Base-by-base conservation (phyloP, 2,888 invertebrate genomes). In the Gastrophysa polygoni region DNA sequence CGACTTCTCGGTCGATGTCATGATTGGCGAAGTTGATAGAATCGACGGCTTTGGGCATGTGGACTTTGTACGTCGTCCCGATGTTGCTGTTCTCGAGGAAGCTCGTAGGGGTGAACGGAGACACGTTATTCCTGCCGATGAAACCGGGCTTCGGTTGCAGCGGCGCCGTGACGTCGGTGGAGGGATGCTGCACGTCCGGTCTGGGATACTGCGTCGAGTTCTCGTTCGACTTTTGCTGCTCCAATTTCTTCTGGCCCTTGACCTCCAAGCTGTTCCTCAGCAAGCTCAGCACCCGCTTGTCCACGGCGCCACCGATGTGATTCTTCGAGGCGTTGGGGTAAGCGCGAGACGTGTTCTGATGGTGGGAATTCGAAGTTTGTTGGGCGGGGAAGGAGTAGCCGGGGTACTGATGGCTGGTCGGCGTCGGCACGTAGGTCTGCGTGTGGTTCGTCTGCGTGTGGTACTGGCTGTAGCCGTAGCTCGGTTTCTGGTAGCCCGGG, bases 261-360 rank as follows among this genome's bases (percentile, higher is more conserved):
- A 86, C 88, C 81, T 91, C 91, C 72, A 91, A 82, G 78, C 89
- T 91, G 71, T 88, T 89, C 73, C 91, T 83, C 56, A 91, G 80
- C 73, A 91, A 85, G 74, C 88, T 89, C 64, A 91, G 81, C n/a
- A 91, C 89, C 66, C 87, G 84, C 77, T 90, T 89, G 75, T 90
- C 88, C n/a, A 87, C 88, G 32, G 87, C 88, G 21, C 83, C 80
- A 44, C 83, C 82, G 63, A 72, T 50, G 58, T 74, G 73, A 57
- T 72, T 75, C 56, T 75, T 74, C 55, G 75, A 58, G 7, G 75
- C 61, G 62, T 71, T 77, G 2, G 77, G 74, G 61, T 73, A 77
- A 44, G 76, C 72, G 67, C 77, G 70, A 4, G 70, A 63, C 4
- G 73, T 63, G 44, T 68, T 57, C 61, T 74, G 71, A 7, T 71